phyloP scores from a whole-genome alignment of 2,113 vertebrate species.

The Pelecanus crispus region DNA sequence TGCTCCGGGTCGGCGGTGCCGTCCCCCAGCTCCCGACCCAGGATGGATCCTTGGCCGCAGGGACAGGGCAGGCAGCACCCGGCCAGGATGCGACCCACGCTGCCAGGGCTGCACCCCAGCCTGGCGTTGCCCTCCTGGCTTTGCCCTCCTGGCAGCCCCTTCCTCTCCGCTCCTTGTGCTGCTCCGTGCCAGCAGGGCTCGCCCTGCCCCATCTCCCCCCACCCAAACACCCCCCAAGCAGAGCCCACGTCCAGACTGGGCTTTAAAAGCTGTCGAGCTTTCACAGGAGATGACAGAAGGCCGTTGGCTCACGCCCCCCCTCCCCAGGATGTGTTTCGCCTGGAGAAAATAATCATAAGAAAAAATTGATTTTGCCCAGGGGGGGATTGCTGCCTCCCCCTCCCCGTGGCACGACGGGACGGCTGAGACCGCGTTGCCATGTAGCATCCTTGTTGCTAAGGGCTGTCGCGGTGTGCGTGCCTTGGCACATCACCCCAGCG shows the following conservation, averaged over 20 bases:
- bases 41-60: background rate
- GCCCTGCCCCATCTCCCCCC: background rate
- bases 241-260: background rate
- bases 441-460: conserved; percentile 9
- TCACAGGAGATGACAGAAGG: background rate
- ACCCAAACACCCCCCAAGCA: fast-evolving
- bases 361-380: background rate
- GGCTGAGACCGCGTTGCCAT: background rate
- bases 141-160: background rate
- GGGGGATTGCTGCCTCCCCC: background rate
- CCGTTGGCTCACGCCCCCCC: fast-evolving
- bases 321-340: background rate
- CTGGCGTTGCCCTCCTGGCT: background rate
- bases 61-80: background rate
- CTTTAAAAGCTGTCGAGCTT: background rate
- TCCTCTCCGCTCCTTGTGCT: background rate
- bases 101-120: background rate
- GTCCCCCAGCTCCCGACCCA: background rate
- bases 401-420: background rate
- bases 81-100: background rate
- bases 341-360: background rate
- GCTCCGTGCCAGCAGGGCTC: background rate
- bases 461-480: background rate
- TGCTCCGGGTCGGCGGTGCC: background rate
- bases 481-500: fast-evolving